Conservation (phyloP, 2,888 invertebrate genomes). For the Digitonthophagus gazella region DNA sequence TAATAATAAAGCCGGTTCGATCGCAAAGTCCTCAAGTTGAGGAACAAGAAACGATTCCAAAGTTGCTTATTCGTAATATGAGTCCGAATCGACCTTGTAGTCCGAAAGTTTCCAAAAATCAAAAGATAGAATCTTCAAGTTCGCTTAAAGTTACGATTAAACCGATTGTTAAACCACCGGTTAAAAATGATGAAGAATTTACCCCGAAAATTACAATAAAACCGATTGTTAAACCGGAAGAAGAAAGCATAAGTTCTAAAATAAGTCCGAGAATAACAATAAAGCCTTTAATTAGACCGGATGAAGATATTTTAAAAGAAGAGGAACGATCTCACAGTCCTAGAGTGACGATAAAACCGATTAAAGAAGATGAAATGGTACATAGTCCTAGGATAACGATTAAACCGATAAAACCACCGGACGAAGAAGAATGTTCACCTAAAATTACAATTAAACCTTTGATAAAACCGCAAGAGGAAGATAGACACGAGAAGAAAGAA, state of each 20-base stretch:
- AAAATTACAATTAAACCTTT: slow-evolving; percentile 48
- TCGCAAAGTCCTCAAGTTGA: slow-evolving; percentile 19
- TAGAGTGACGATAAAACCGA: slow-evolving; percentile 60
- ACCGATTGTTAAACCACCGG: slow-evolving; percentile 45
- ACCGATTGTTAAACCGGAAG: slow-evolving; percentile 24
- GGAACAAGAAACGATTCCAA: slow-evolving; percentile 31
- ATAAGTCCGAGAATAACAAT: slow-evolving; percentile 57
- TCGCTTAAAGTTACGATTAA: slow-evolving; percentile 45
- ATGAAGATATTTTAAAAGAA: slow-evolving; percentile 36
- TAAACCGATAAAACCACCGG: slow-evolving; percentile 51
- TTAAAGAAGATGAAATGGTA: slow-evolving; percentile 48
- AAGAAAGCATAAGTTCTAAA: slow-evolving; percentile 41
- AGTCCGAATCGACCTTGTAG: slow-evolving; percentile 21
- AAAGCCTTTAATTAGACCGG: slow-evolving; percentile 52
- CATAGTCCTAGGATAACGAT: slow-evolving; percentile 51
- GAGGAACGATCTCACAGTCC: slow-evolving; percentile 41
- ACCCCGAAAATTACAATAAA: slow-evolving; percentile 30
- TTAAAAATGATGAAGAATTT: slow-evolving; percentile 33
- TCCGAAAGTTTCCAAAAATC: slow-evolving; percentile 23
- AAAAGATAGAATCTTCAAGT: slow-evolving; percentile 26
- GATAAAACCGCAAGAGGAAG: slow-evolving; percentile 29
- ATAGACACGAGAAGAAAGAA: slow-evolving; percentile 24
- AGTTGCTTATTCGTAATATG: slow-evolving; percentile 39
- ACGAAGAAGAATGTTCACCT: slow-evolving; percentile 32
- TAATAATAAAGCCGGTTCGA: slow-evolving; percentile 34